Evolutionary conservation across 2,113 vertebrate species (phyloP).

Genomic region (Labeo rohita): DNA sequence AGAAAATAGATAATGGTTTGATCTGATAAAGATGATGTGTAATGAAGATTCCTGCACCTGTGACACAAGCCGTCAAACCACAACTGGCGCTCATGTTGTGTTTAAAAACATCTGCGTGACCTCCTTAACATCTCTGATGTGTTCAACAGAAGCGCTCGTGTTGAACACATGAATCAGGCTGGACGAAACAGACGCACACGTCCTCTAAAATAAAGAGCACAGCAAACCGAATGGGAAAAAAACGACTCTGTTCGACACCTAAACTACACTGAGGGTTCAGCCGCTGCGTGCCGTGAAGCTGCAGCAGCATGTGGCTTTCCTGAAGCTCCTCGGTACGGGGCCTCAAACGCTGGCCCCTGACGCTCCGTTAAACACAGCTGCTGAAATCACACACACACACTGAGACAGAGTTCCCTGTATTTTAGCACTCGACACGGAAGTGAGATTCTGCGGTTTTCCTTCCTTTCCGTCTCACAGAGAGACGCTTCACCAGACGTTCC

Average conservation of each 20-base stretch:
- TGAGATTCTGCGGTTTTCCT: not conserved
- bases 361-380: not conserved
- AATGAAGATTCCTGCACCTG: slow-evolving; percentile 8
- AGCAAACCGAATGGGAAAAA: not conserved
- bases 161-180: slow-evolving; percentile 70
- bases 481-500: not conserved
- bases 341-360: not conserved
- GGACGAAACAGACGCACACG: slow-evolving; percentile 60
- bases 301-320: slow-evolving; percentile 3
- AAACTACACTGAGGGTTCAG: not conserved
- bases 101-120: slow-evolving; percentile 8
- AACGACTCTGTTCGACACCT: not conserved
- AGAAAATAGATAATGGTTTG: not conserved
- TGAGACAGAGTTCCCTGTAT: not conserved
- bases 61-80: not conserved
- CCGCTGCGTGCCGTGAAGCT: not conserved
- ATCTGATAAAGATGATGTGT: not conserved
- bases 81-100: slow-evolving; percentile 7
- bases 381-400: not conserved
- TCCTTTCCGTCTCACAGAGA: not conserved
- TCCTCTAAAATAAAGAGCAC: not conserved
- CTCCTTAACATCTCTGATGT: not conserved
- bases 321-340: not conserved
- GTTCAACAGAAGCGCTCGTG: slow-evolving; percentile 63
- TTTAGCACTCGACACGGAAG: not conserved